These are phyloP conservation scores for Parotocinclus haroldoi DNA, from an alignment of 2,797 vertebrate species.

Conservation along the genomic window DNA sequence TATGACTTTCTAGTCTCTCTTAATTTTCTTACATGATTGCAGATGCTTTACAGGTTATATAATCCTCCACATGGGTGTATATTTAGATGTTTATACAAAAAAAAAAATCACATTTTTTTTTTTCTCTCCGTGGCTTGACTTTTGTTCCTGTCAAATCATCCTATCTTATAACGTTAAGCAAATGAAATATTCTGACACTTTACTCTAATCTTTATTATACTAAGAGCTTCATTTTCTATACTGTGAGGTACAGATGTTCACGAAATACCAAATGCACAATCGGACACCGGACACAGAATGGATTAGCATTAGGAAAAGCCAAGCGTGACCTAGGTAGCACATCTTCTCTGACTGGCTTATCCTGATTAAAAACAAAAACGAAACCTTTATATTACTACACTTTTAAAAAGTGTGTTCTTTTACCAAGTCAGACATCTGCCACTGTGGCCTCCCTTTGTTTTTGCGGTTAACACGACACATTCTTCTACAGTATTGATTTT, in stretches of 20 bases:
- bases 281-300: constrained; percentile 21
- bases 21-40: constrained; percentile 56
- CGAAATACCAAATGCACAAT: constrained; percentile 64
- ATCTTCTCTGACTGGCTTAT: constrained; percentile 35
- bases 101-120: constrained; percentile 64
- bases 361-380: constrained; percentile 38
- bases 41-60: constrained; percentile 59
- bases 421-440: not conserved
- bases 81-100: constrained; percentile 78
- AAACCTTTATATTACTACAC: constrained; percentile 42
- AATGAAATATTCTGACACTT: constrained; percentile 60
- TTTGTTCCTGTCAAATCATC: constrained; percentile 55
- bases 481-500: too few relatives aligned
- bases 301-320: too few relatives aligned
- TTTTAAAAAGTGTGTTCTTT: constrained; percentile 32
- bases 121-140: constrained; percentile 61
- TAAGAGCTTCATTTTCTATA: constrained; percentile 65
- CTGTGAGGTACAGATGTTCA: constrained; percentile 67
- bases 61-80: constrained; percentile 64
- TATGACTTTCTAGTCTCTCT: constrained; percentile 17
- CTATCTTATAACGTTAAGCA: constrained; percentile 55
- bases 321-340: too few relatives aligned
- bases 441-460: too few relatives aligned
- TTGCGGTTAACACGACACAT: too few relatives aligned
- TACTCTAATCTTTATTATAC: constrained; percentile 58